Conservation (phyloP, 2,797 vertebrate genomes). For the Ptychadena robeensis region DNA sequence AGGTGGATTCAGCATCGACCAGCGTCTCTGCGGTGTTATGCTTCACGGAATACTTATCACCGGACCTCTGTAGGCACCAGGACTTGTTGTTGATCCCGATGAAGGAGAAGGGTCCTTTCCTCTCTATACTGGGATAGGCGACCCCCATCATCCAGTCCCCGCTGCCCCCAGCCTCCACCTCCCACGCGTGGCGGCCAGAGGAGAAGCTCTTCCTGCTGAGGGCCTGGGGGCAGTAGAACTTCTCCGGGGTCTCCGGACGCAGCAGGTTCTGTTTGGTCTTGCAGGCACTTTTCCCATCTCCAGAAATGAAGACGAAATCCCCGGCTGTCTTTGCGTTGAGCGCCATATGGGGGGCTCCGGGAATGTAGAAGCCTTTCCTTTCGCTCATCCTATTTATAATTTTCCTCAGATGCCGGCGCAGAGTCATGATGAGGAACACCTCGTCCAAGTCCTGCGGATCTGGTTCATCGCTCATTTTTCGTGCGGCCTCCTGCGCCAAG, state of each 20-base stretch:
- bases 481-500: background rate
- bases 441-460: background rate
- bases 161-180: conserved; percentile 4
- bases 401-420: background rate
- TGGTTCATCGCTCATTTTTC: background rate
- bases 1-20: background rate
- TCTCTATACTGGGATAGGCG: conserved; percentile 24
- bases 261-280: background rate
- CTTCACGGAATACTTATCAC: background rate
- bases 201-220: conserved; percentile 5
- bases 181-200: conserved; percentile 1
- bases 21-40: background rate
- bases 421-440: background rate
- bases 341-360: background rate
- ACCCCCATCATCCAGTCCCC: conserved; percentile 26
- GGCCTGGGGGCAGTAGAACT: background rate
- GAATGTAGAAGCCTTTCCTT: background rate
- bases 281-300: conserved; percentile 1
- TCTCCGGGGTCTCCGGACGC: background rate
- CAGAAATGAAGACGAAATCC: background rate
- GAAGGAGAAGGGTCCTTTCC: background rate
- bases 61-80: background rate
- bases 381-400: background rate
- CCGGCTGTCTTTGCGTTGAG: conserved; percentile 4
- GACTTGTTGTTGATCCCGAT: background rate